Evolutionary conservation across 1,140 invertebrate species (phyloP).

Genomic region (Thereuonema tuberculata): DNA sequence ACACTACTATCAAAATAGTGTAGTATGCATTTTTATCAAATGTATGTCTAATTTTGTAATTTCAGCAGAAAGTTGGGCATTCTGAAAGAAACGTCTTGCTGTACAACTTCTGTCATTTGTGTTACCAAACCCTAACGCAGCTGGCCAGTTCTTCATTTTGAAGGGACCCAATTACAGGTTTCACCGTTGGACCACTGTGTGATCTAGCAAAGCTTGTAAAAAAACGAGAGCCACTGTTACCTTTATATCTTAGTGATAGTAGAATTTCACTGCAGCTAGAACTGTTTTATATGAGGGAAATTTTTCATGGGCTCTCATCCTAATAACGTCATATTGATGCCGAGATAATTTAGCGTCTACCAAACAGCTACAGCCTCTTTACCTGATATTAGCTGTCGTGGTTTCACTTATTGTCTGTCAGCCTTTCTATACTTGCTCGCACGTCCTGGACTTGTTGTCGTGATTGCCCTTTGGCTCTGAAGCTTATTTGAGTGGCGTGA

Average conservation of each 20-base stretch:
- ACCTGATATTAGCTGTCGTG: not conserved
- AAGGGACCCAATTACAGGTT: not conserved
- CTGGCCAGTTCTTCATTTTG: not conserved
- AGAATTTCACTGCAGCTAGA: not conserved
- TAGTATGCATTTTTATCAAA: not conserved
- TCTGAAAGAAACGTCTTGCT: not conserved
- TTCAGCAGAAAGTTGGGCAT: not conserved
- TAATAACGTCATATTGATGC: not conserved
- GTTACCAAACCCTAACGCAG: not conserved
- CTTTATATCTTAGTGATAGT: not conserved
- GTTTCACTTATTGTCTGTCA: not conserved
- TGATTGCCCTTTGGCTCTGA: not conserved
- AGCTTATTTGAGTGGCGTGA: not conserved
- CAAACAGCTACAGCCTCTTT: not conserved
- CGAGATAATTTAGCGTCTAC: not conserved
- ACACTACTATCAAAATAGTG: not conserved
- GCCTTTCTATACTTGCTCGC: not conserved
- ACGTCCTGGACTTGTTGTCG: not conserved
- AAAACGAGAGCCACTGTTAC: not conserved
- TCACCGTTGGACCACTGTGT: not conserved
- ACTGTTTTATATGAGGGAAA: not conserved
- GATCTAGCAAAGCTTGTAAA: not conserved
- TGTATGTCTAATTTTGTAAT: not conserved
- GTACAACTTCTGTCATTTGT: not conserved
- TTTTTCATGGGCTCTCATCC: not conserved